Evolutionary conservation across 2,113 vertebrate species (phyloP).

Genomic region (Myodes glareolus): DNA sequence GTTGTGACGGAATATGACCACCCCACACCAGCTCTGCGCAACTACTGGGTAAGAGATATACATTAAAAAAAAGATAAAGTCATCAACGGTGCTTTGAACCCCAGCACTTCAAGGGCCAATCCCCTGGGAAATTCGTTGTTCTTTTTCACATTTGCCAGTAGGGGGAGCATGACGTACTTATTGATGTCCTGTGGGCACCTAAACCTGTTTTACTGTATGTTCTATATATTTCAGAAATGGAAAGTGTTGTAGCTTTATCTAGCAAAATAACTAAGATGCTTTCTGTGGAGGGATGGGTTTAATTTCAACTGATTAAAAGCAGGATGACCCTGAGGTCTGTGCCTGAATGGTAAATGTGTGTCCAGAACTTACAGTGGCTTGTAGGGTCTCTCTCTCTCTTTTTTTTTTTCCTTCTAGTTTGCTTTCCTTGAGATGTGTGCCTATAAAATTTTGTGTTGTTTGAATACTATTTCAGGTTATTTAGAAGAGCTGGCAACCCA

Average conservation of each 20-base stretch:
- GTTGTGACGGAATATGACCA: slow-evolving; percentile 75
- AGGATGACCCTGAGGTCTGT: slow-evolving; percentile 20
- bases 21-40: slow-evolving; percentile 42
- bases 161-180: slow-evolving; percentile 82
- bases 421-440: not conserved
- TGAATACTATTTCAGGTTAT: slow-evolving; percentile 49
- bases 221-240: slow-evolving; percentile 26
- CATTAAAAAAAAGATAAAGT: slow-evolving; percentile 16
- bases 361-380: not conserved
- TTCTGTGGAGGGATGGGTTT: slow-evolving; percentile 45
- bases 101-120: slow-evolving; percentile 54
- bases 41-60: slow-evolving; percentile 51
- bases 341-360: not conserved
- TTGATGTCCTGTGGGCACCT: not conserved
- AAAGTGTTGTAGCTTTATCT: slow-evolving; percentile 42
- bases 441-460: slow-evolving; percentile 36
- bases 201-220: not conserved
- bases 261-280: slow-evolving; percentile 39
- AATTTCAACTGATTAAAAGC: slow-evolving; percentile 52
- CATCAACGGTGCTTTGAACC: slow-evolving; percentile 57
- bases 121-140: slow-evolving; percentile 70
- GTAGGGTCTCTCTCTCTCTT: not conserved
- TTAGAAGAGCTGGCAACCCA: slow-evolving; percentile 6
- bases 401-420: not conserved
- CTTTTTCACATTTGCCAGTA: slow-evolving; percentile 82